phyloP scores from a whole-genome alignment of 2,888 invertebrate genomes.

The Seira sanloemensis region DNA sequence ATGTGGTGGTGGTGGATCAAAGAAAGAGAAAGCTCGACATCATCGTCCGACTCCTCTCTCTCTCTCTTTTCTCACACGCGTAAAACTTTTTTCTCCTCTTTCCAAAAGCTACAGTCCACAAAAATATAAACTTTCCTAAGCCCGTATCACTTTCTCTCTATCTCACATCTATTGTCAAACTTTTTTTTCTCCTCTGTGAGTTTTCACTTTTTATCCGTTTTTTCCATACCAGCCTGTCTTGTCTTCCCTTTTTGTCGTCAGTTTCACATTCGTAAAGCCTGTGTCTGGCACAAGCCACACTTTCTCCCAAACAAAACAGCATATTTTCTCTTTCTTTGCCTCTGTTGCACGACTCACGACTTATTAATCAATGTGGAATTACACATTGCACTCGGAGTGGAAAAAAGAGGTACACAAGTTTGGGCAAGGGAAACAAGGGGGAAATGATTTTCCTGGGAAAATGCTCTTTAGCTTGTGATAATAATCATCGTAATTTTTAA shows the following conservation, averaged over 20 bases:
- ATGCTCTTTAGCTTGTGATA: not conserved
- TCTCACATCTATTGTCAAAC: constrained; percentile 19
- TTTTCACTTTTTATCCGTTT: constrained; percentile 20
- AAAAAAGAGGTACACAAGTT: not conserved
- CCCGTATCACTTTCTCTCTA: constrained; percentile 15
- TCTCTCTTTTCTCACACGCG: constrained; percentile 14
- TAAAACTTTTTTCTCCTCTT: constrained; percentile 11
- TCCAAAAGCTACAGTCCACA: not conserved
- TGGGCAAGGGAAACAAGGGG: constrained; percentile 1
- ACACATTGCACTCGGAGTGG: not conserved
- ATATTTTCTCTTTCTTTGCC: constrained; percentile 3
- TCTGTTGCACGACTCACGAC: constrained; percentile 20
- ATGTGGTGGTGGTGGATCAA: constrained; percentile 22
- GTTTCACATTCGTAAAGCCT: constrained; percentile 13
- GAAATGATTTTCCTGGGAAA: constrained; percentile 10
- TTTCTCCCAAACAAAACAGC: not conserved
- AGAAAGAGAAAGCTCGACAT: constrained; percentile 14
- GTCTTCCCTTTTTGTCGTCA: constrained; percentile 1
- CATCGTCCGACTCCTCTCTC: constrained; percentile 19
- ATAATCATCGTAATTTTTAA: constrained; percentile 6
- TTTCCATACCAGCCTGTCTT: constrained; percentile 7
- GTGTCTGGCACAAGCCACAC: constrained; percentile 19
- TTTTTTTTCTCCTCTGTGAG: constrained; percentile 12
- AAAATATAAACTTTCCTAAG: constrained; percentile 18
- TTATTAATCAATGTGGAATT: constrained; percentile 15